Evolutionary conservation across 2,888 invertebrate genomes (phyloP).

Genomic region (Drosophila rubida): DNA sequence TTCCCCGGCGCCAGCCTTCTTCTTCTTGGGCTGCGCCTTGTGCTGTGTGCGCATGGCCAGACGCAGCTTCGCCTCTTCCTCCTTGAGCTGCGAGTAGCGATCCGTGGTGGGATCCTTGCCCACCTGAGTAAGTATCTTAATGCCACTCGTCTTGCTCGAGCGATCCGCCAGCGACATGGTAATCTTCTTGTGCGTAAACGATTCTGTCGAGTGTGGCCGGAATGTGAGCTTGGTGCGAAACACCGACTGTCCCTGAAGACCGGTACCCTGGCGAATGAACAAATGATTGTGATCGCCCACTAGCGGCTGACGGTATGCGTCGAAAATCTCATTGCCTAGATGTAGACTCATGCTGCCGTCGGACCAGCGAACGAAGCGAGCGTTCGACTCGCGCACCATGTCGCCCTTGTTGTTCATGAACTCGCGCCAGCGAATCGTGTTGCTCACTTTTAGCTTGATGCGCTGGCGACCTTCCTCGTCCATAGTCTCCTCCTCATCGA

Average conservation of each 20-base stretch:
- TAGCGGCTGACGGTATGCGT: conserved; percentile 96
- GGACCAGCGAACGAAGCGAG: conserved; percentile 98
- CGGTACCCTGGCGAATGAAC: conserved; percentile 98
- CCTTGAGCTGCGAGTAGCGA: conserved; percentile 95
- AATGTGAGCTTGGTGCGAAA: conserved; percentile 98
- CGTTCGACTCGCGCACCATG: conserved; percentile 95
- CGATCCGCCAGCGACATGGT: conserved; percentile 98
- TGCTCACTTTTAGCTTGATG: conserved; percentile 97
- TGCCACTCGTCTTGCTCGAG: conserved; percentile 96
- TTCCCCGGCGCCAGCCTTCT: conserved; percentile 84
- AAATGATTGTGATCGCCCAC: conserved; percentile 99
- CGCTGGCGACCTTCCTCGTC: conserved; percentile 97
- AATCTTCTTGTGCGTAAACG: conserved; percentile 99
- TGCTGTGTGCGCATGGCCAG: conserved; percentile 91
- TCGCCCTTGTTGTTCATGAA: conserved; percentile 92
- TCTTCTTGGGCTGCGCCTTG: conserved; percentile 86
- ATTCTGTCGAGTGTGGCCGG: conserved; percentile 99
- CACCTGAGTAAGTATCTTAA: conserved; percentile 96
- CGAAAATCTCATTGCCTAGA: conserved; percentile 98
- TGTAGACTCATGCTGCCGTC: conserved; percentile 99
- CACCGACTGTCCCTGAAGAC: conserved; percentile 98
- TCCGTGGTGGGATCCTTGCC: conserved; percentile 95
- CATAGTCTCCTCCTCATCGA: conserved; percentile 98
- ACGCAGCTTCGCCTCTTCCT: conserved; percentile 97
- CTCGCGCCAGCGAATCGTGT: conserved; percentile 98